These are phyloP conservation scores for Pardosa pseudoannulata DNA, from an alignment of 2,888 invertebrate genomes.

Conservation along the genomic window DNA sequence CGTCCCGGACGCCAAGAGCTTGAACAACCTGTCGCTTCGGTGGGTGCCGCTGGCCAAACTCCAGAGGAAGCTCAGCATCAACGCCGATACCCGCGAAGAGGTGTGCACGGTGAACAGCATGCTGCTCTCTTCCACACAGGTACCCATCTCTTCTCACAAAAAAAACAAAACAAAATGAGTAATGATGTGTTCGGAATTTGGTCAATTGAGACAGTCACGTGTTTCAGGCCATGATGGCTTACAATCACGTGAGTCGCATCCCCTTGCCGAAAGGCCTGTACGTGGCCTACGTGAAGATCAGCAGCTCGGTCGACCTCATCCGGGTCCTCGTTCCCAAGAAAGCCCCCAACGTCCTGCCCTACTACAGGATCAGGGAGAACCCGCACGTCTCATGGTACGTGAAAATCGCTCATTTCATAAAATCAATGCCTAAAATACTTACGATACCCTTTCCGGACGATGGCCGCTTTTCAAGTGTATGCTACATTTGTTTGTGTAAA, in stretches of 20 bases:
- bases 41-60: conserved; percentile 94
- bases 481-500: too few species aligned
- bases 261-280: conserved; percentile 92
- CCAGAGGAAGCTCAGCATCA: conserved; percentile 84
- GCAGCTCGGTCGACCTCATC: conserved; percentile 95
- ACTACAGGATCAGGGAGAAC: conserved; percentile 93
- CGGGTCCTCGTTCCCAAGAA: conserved; percentile 94
- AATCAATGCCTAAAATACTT: too few species aligned
- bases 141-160: too few species aligned
- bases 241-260: conserved; percentile 88
- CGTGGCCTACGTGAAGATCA: conserved; percentile 96
- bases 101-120: conserved; percentile 88
- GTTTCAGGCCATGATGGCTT: conserved; percentile 81
- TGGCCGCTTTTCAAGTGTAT: too few species aligned
- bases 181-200: too few species aligned
- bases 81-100: conserved; percentile 80
- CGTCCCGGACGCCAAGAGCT: conserved; percentile 87
- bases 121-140: conserved; percentile 90
- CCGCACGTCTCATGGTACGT: conserved; percentile 96
- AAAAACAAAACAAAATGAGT: too few species aligned
- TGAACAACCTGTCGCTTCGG: conserved; percentile 91
- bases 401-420: too few species aligned
- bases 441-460: too few species aligned
- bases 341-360: conserved; percentile 95
- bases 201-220: too few species aligned